Evolutionary conservation across 2,797 vertebrate genomes (phyloP), one percentile per base, ranked within the genome.

Genomic region (Gallinago stenura): DNA sequence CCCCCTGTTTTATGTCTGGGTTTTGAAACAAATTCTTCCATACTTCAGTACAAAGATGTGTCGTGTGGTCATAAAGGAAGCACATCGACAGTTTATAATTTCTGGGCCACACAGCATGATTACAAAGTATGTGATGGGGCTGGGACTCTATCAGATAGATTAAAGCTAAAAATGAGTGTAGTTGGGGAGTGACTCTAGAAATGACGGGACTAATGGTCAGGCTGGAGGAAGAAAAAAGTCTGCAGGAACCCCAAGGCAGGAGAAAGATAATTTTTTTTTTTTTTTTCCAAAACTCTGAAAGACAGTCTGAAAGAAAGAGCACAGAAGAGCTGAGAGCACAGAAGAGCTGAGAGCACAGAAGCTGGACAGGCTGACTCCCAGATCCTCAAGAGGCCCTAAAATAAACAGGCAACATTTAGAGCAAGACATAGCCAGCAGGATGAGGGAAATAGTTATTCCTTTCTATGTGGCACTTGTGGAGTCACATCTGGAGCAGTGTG

Each of bases 331-430:
- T 77, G 84, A 71, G 41, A 43, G 41, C 41, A 43, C 41, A 43
- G 41, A 43, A 43, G 41, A 43, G 4, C 26, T 77, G 84, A 71
- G 41, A 71, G n/a, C n/a, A 83, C 28, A 65, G 57, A 75, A 89
- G 54, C 57, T 95, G 85, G 65, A 45, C 61, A 81, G 37, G 25
- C 65, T 87, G 65, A 75, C 26, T 93, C 65, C 50, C 69, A 75
- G 53, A 60, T 50, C 51, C 48, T 80, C 45, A 33, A 73, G 56
- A 13, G 66, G 13, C n/a, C 48, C 21, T 87, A 60, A 76, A 87
- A 87, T 51, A 81, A 84, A 13, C 37, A 58, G 46, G 8, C 18
- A 65, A 26, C 2, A 0, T 73, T 82, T 82, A 71, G 43, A 80
- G 39, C 54, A 21, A 83, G 86, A 35, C 68, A 24, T 22, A 62